Evolutionary conservation across 2,797 vertebrate species (phyloP), one percentile per base, ranked within the genome.

Genomic region (Pachyuromys duprasi): DNA sequence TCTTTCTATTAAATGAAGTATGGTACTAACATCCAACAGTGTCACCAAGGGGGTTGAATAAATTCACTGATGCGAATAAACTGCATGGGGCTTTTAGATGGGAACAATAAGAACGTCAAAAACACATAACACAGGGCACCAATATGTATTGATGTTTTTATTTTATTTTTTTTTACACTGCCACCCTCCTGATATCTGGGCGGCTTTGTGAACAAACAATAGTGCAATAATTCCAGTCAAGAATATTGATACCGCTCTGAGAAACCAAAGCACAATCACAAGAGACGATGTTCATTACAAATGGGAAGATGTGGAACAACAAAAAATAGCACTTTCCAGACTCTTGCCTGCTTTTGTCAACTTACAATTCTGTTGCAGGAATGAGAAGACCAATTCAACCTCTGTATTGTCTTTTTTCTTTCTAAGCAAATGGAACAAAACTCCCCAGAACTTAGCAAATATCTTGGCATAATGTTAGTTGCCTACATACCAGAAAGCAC

Each of bases 61-160:
- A 94, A 93, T 97, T 89, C 36, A 42, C 36, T 45, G 80, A 92
- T 81, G 84, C 2, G 49, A 95, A 42, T 89, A 86, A 91, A 91
- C 55, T 74, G 69, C 75, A 67, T 74, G 36, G 90, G 33, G 65
- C 65, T 60, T 92, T 93, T 42, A 88, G 33, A 79, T 63, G 75
- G 49, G 22, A 91, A 94, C n/a, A 63, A 36, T 3, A 72, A n/a
- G 4, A 93, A 95, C 42, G 24, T 80, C 36, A 70, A 57, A 14
- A 82, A 81, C 42, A 93, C 84, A 86, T 89, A 82, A 8, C 36
- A 39, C 4, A 49, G 78, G 62, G 45, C 24, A 84, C 24, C 78
- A 70, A 80, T 95, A 63, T 92, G n/a, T 67, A 82, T 82, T 92
- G 92, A 81, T 20, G 62, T 82, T 72, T 86, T 49, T 36, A 7